Conservation (phyloP, 2,797 vertebrate species). For the Crypturellus tataupa region DNA sequence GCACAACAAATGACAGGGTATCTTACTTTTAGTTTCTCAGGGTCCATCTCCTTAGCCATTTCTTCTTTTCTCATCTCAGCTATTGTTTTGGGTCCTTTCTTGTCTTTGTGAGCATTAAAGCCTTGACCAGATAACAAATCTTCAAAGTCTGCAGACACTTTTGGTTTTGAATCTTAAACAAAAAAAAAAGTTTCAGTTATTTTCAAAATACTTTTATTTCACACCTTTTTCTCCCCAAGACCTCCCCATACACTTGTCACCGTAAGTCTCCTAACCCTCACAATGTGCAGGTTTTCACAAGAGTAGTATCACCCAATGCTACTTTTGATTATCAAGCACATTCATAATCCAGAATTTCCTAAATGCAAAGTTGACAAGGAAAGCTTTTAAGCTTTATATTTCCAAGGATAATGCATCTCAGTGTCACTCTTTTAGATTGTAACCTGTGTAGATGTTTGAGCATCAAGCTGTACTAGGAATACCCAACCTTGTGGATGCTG, state of each 20-base stretch:
- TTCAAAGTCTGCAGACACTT: constrained; percentile 90
- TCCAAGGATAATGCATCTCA: neutral
- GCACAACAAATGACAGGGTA: neutral
- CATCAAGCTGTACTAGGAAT: neutral
- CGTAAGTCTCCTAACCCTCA: neutral
- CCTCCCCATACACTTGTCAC: neutral
- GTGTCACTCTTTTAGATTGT: fast-evolving
- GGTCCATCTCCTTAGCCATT: constrained; percentile 99
- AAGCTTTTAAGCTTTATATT: neutral
- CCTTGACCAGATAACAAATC: constrained; percentile 95
- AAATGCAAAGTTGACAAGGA: neutral
- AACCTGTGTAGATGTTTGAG: neutral
- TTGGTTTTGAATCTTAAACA: constrained; percentile 89
- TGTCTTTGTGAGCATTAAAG: constrained; percentile 94
- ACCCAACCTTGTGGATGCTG: fast-evolving
- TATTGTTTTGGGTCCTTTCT: constrained; percentile 95
- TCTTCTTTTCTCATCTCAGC: constrained; percentile 99
- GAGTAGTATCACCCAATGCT: neutral
- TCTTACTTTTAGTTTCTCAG: constrained; percentile 94
- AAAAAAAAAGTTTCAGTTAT: neutral
- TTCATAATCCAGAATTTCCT: neutral
- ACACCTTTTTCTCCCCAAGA: neutral
- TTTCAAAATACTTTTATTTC: neutral
- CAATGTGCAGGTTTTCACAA: fast-evolving
- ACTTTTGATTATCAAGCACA: neutral